phyloP scores from a whole-genome alignment of 2,888 invertebrate species.

The Dolichomitus sp. region DNA sequence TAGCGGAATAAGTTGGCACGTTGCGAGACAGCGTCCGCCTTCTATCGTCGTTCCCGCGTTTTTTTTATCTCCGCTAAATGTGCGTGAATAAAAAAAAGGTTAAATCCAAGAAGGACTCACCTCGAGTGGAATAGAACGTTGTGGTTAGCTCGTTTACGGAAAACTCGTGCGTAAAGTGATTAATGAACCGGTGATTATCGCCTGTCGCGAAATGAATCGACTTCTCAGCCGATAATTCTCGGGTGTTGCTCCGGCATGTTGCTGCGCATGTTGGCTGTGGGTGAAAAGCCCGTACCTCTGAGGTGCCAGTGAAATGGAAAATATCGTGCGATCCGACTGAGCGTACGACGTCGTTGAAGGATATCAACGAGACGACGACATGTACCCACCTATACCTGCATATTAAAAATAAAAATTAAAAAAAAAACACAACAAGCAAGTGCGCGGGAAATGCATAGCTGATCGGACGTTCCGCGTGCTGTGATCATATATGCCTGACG shows the following conservation, averaged over 20 bases:
- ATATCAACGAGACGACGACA: slow-evolving; percentile 27
- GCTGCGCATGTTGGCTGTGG: neutral
- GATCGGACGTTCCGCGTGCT: slow-evolving; percentile 6
- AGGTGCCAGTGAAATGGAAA: slow-evolving; percentile 39
- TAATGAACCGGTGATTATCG: slow-evolving; percentile 42
- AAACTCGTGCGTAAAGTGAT: slow-evolving; percentile 36
- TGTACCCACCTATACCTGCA: neutral
- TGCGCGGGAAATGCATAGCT: neutral
- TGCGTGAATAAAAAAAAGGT: slow-evolving; percentile 3
- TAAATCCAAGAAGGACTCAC: neutral
- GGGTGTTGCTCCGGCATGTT: neutral
- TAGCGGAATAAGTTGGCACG: slow-evolving; percentile 40
- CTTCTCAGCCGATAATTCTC: slow-evolving; percentile 1
- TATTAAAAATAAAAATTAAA: neutral
- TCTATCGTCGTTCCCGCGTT: slow-evolving; percentile 12
- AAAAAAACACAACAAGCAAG: neutral
- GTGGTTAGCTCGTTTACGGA: slow-evolving; percentile 35
- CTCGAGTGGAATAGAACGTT: slow-evolving; percentile 2
- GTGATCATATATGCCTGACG: slow-evolving; percentile 1
- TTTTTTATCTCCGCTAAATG: slow-evolving; percentile 26
- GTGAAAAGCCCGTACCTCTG: slow-evolving; percentile 3
- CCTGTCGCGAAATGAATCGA: slow-evolving; percentile 16
- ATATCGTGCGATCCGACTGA: neutral
- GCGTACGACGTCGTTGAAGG: slow-evolving; percentile 10
- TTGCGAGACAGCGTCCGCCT: slow-evolving; percentile 24